Base-by-base conservation (phyloP, 2,888 invertebrate species). In the Drosophila pseudotakahashii region DNA sequence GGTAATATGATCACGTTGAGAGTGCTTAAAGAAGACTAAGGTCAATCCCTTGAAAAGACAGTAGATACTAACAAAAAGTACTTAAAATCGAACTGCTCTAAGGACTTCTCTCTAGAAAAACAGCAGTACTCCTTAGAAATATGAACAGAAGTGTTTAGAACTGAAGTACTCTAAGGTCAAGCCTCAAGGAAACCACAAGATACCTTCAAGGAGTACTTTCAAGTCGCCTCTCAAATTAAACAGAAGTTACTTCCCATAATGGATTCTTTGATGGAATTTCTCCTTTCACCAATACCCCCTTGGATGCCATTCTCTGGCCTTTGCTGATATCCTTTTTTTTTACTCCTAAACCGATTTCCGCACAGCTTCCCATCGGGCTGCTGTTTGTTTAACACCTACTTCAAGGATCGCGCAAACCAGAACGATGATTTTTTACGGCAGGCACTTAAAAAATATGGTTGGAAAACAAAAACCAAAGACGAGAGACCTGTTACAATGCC, bases 311-410 rank as follows among this genome's bases (percentile, higher is more conserved):
- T 69, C 37, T 55, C n/a, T 30, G 11, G 7, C 13, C 36, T 34
- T 19, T 6, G 19, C 11, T 14, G 37, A 19, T 36, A 45, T 32
- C 13, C 6, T 14, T 45, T 26, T 30, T 41, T 52, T 19, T 36
- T 14, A 7, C 36, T 37, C 23, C 42, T 53, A 26, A 58, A 53
- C 26, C 44, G 53, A 88, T 75, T 80, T 74, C 44, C 51, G 84
- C 82, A 83, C 82, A 86, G 88, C 71, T 61, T 39, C 70, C 45
- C 39, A 32, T 66, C 66, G 13, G 57, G 88, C 89, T 87, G 85
- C 88, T 26, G 83, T 84, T 87, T 84, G 83, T 81, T 81, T 89
- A 81, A 81, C 82, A 89, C 82, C 87, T 88, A 53, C 53, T 57
- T 75, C 58, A 54, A 55, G 47, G 59, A 63, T 37, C 30, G 32